phyloP scores from a whole-genome alignment of 2,797 vertebrate species.

The Sylvilagus floridanus region DNA sequence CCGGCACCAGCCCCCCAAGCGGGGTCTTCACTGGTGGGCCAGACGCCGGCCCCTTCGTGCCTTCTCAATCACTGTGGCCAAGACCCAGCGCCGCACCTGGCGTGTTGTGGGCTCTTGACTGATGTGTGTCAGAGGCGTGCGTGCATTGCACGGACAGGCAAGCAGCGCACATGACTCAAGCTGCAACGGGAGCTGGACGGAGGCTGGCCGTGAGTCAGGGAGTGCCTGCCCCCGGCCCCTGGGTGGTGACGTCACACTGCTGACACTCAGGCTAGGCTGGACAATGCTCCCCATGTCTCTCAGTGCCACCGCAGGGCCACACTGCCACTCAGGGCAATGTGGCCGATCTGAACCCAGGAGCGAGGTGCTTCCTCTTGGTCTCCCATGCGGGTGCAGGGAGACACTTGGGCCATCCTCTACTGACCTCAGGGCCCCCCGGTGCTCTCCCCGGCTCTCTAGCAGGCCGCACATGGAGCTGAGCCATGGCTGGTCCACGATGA shows the following conservation, averaged over 20 bases:
- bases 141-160: accelerated
- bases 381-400: too few relatives aligned
- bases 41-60: background rate
- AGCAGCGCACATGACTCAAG: too few relatives aligned
- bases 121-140: background rate
- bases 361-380: too few relatives aligned
- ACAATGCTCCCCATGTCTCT: background rate
- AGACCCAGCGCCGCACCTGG: background rate
- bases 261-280: background rate
- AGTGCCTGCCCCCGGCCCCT: accelerated
- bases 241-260: background rate
- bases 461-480: too few relatives aligned
- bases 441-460: background rate
- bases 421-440: too few relatives aligned
- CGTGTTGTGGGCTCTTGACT: background rate
- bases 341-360: too few relatives aligned
- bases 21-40: background rate
- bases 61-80: background rate
- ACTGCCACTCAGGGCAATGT: too few relatives aligned
- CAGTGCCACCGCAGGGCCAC: background rate
- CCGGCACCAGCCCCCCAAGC: background rate
- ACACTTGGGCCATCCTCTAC: too few relatives aligned
- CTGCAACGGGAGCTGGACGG: accelerated
- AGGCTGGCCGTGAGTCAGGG: background rate
- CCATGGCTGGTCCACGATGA: background rate